Percentiles rank a stretch among this genome's conserved stretches.
phyloP scores from a whole-genome alignment of 1,140 invertebrate species.

The Anoplolepis gracilipes region DNA sequence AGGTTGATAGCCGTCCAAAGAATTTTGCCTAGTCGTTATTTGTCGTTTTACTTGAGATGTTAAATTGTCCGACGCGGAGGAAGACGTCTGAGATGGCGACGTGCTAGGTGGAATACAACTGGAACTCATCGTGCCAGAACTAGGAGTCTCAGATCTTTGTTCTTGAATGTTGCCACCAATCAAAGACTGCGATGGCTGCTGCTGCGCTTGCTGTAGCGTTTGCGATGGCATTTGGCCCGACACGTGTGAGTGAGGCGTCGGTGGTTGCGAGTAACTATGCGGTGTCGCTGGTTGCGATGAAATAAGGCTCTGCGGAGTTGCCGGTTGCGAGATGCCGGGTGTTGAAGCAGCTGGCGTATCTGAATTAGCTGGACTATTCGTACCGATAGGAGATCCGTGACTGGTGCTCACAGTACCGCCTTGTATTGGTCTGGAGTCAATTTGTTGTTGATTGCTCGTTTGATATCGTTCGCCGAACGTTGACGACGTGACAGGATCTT shows the following conservation, averaged over 20 bases:
- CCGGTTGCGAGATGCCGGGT: slow-evolving; percentile 80
- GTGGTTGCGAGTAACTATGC: slow-evolving; percentile 83
- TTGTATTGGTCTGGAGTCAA: slow-evolving; percentile 89
- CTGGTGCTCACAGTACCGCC: slow-evolving; percentile 92
- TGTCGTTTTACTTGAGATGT: slow-evolving; percentile 64
- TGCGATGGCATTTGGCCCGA: slow-evolving; percentile 71
- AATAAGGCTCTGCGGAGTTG: slow-evolving; percentile 82
- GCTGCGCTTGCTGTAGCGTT: slow-evolving; percentile 68
- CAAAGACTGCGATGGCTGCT: slow-evolving; percentile 76
- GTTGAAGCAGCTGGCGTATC: slow-evolving; percentile 80
- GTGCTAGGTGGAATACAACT: slow-evolving; percentile 74
- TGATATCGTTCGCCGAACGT: slow-evolving; percentile 88
- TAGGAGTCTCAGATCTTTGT: slow-evolving; percentile 79
- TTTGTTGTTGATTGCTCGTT: slow-evolving; percentile 77
- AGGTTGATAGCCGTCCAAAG: slow-evolving; percentile 81
- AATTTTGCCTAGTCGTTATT: slow-evolving; percentile 73
- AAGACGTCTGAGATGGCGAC: slow-evolving; percentile 75
- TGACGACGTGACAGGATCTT: slow-evolving; percentile 91
- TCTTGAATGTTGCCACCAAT: slow-evolving; percentile 61
- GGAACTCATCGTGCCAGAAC: slow-evolving; percentile 71
- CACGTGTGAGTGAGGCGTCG: slow-evolving; percentile 79
- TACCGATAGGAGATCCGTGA: slow-evolving; percentile 89
- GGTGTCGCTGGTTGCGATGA: slow-evolving; percentile 83
- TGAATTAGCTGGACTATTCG: slow-evolving; percentile 82
- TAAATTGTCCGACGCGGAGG: slow-evolving; percentile 67